These are phyloP conservation scores for Trisateles emortualis DNA, from an alignment of 2,888 invertebrate species.

Conservation along the genomic window DNA sequence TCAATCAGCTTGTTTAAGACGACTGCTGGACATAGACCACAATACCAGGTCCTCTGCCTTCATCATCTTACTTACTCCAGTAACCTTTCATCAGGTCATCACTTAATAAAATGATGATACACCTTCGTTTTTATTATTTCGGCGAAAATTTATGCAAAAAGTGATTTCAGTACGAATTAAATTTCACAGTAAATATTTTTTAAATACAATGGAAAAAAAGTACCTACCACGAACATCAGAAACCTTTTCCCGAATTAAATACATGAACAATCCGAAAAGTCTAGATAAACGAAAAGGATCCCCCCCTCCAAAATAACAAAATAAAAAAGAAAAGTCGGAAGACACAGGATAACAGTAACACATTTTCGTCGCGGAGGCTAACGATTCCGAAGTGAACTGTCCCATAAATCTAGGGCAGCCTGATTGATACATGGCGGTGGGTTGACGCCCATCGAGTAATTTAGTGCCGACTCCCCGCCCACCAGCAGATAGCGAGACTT, in stretches of 20 bases:
- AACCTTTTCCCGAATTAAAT: constrained; percentile 27
- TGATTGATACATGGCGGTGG: constrained; percentile 87
- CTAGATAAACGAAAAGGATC: constrained; percentile 34
- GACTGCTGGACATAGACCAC: too few species aligned
- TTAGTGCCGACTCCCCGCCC: constrained; percentile 89
- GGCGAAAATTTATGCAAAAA: too few species aligned
- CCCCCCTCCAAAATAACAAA: constrained; percentile 47
- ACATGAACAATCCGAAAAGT: constrained; percentile 32
- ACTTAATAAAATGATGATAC: too few species aligned
- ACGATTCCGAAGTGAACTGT: constrained; percentile 85
- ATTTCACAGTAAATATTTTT: too few species aligned
- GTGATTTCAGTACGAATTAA: too few species aligned
- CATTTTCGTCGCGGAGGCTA: constrained; percentile 85
- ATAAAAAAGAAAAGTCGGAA: constrained; percentile 64
- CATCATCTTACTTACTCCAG: too few species aligned
- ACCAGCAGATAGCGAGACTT: constrained; percentile 84
- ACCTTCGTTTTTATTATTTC: too few species aligned
- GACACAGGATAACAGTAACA: constrained; percentile 79
- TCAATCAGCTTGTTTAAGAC: too few species aligned
- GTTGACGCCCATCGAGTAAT: constrained; percentile 89
- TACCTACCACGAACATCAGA: not conserved
- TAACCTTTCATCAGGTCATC: too few species aligned
- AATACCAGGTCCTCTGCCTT: too few species aligned
- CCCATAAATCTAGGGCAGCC: constrained; percentile 81
- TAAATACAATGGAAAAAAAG: not conserved